These are phyloP conservation scores for Phylloscopus trochilus DNA, from an alignment of 2,113 vertebrate genomes.

Conservation along the genomic window DNA sequence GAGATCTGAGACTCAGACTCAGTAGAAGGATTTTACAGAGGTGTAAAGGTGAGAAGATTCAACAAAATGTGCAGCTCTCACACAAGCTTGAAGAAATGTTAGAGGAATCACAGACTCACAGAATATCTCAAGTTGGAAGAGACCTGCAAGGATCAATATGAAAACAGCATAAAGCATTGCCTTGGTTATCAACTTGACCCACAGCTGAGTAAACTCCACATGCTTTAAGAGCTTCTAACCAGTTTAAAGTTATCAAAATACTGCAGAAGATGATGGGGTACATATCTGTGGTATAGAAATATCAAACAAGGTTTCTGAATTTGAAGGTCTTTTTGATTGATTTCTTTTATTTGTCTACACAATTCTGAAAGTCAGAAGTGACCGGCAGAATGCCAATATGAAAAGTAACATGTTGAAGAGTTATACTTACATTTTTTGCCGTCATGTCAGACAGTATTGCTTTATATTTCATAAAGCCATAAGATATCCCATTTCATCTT, in stretches of 20 bases:
- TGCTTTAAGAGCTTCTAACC: neutral
- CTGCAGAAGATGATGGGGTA: neutral
- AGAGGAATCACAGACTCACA: neutral
- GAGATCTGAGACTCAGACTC: neutral
- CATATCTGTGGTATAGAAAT: neutral
- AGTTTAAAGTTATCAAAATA: neutral
- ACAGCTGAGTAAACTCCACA: neutral
- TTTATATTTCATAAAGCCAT: conserved; percentile 68
- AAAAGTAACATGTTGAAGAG: neutral
- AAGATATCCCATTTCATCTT: conserved; percentile 64
- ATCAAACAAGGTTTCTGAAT: neutral
- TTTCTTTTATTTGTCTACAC: neutral
- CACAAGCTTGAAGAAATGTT: neutral
- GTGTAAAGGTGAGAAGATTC: neutral
- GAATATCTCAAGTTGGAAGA: neutral
- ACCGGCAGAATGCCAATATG: neutral
- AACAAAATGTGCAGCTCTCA: neutral
- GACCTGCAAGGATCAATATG: neutral
- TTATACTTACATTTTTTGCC: conserved; percentile 76
- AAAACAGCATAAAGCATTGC: neutral
- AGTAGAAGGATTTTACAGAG: neutral
- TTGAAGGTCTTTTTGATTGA: neutral
- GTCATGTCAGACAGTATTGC: conserved; percentile 70
- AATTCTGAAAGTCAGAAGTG: neutral
- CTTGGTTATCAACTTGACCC: neutral